phyloP scores from a whole-genome alignment of 2,797 vertebrate species.

The Anguilla pacifica region DNA sequence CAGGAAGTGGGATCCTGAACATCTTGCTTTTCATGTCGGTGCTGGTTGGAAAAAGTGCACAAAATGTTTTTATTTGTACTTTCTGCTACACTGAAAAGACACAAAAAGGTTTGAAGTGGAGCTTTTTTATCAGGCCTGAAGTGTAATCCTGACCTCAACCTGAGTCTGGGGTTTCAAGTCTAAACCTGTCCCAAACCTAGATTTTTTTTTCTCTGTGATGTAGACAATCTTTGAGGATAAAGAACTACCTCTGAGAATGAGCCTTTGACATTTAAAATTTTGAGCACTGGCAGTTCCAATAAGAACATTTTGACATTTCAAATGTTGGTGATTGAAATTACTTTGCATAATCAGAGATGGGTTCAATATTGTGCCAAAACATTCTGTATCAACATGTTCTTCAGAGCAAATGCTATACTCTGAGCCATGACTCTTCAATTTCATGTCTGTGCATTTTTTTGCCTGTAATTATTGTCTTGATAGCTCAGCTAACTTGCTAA shows the following conservation, averaged over 20 bases:
- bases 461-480: too few relatives aligned
- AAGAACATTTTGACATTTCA: background rate
- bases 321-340: background rate
- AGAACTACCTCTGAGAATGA: background rate
- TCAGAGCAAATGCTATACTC: background rate
- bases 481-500: too few relatives aligned
- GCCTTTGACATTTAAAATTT: background rate
- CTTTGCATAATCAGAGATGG: background rate
- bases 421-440: background rate
- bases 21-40: background rate
- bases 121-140: background rate
- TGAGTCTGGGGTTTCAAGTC: background rate
- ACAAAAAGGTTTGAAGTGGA: background rate
- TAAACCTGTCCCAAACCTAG: background rate
- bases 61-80: background rate
- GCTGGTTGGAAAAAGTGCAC: background rate
- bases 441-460: too few relatives aligned
- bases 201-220: background rate
- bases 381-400: background rate
- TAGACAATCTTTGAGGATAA: background rate
- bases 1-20: slow-evolving; percentile 6
- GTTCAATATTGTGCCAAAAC: background rate
- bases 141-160: background rate
- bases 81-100: background rate
- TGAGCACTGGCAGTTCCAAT: background rate